phyloP scores from a whole-genome alignment of 2,888 invertebrate genomes.

The Apodemia duryi region DNA sequence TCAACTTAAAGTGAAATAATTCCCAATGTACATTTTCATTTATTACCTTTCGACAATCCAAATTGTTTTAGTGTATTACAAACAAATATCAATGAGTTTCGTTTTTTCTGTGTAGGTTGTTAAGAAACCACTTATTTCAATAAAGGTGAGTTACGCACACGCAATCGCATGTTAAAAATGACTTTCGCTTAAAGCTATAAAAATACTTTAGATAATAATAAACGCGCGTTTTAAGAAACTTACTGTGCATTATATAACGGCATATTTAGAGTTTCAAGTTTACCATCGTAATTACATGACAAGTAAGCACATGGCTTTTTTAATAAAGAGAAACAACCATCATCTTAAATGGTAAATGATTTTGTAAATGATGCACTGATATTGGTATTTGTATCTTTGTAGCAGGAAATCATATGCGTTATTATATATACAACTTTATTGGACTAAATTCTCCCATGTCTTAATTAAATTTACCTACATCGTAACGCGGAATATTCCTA shows the following conservation, averaged over 20 bases:
- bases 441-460: background rate
- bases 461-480: background rate
- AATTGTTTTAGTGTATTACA: background rate
- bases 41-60: background rate
- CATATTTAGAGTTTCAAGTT: background rate
- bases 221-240: constrained; percentile 19
- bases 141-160: constrained; percentile 40
- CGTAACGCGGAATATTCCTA: background rate
- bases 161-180: constrained; percentile 59
- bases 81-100: constrained; percentile 16
- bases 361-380: no score
- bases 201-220: constrained; percentile 27
- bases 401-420: background rate
- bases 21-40: background rate
- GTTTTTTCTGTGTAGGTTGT: constrained; percentile 28
- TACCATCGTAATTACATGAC: background rate
- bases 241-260: background rate
- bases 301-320: no score
- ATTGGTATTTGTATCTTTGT: no score
- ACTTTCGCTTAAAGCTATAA: constrained; percentile 41
- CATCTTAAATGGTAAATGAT: no score
- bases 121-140: constrained; percentile 34
- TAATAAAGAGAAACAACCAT: no score
- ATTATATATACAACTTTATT: background rate
- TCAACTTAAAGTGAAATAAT: no score